Conservation (phyloP, 2,888 invertebrate species). For the Monoplex corrugatus region DNA sequence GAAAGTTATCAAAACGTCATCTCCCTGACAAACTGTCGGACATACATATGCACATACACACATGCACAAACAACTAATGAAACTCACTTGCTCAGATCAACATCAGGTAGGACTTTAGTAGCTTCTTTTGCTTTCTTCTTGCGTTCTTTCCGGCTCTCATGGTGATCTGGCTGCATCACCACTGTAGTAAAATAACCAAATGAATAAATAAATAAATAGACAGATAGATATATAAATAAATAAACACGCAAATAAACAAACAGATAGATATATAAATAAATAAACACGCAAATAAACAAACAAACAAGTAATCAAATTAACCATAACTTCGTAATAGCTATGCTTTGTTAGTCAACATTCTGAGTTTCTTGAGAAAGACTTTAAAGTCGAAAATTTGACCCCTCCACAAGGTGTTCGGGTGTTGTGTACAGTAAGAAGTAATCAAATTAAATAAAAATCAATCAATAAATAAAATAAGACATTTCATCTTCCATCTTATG, state of each 20-base stretch:
- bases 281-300: neutral
- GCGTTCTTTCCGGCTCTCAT: slow-evolving; percentile 55
- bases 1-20: too few species aligned
- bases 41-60: neutral
- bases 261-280: neutral
- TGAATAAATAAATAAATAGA: neutral
- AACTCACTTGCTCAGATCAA: slow-evolving; percentile 89
- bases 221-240: neutral
- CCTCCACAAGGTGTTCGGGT: too few species aligned
- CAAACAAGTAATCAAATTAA: neutral
- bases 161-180: slow-evolving; percentile 44
- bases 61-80: neutral
- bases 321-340: too few species aligned
- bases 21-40: neutral
- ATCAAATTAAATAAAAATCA: too few species aligned
- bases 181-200: slow-evolving; percentile 21
- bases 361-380: too few species aligned
- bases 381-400: too few species aligned
- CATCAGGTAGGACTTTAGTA: slow-evolving; percentile 67
- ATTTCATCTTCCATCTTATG: too few species aligned
- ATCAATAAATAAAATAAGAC: too few species aligned
- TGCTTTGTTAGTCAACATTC: too few species aligned
- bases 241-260: neutral
- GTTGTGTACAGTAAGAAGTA: too few species aligned
- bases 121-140: slow-evolving; percentile 59